Evolutionary conservation across 2,888 invertebrate species (phyloP).

Genomic region (Branchellion lobata): DNA sequence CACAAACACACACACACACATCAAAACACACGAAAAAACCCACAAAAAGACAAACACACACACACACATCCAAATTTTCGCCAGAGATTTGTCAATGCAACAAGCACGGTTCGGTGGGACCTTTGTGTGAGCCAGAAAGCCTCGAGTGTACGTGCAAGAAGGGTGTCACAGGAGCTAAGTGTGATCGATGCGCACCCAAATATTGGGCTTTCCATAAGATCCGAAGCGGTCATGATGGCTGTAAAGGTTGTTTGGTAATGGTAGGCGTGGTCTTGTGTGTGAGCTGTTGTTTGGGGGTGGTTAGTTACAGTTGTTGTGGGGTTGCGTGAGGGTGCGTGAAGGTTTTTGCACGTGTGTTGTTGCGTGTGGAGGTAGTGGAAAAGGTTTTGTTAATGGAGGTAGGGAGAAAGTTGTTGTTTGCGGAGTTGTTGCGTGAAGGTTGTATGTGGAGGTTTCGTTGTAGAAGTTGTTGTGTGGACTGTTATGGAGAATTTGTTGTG

Average conservation of each 20-base stretch:
- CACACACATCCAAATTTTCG: neutral
- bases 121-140: slow-evolving; percentile 75
- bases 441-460: no score
- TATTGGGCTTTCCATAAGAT: slow-evolving; percentile 78
- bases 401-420: no score
- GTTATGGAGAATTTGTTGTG: no score
- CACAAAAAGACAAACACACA: no score
- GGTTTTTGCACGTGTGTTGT: no score
- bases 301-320: neutral
- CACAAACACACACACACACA: no score
- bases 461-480: no score
- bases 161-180: slow-evolving; percentile 81
- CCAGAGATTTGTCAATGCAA: slow-evolving; percentile 73
- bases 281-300: neutral
- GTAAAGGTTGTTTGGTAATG: slow-evolving; percentile 54
- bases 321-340: no score
- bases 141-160: slow-evolving; percentile 78
- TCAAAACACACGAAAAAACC: no score
- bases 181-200: slow-evolving; percentile 80
- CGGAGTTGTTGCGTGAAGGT: no score
- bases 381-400: no score
- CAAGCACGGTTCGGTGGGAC: slow-evolving; percentile 72
- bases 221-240: slow-evolving; percentile 62
- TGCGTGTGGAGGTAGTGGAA: no score
- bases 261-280: neutral